Evolutionary conservation across 2,888 invertebrate genomes (phyloP), one percentile per base, ranked within the genome.

Genomic region (Macrophya annulata): DNA sequence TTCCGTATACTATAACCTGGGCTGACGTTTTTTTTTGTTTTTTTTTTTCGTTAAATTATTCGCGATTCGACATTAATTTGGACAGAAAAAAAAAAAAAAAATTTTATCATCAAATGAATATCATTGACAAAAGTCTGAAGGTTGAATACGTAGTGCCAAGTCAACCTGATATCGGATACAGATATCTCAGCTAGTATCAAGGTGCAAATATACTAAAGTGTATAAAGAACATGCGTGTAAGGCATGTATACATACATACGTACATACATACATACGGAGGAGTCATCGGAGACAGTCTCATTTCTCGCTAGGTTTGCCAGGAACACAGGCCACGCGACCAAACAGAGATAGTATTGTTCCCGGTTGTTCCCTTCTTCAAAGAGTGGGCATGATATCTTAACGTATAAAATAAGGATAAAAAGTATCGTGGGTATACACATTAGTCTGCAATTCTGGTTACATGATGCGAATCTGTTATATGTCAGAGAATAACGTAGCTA

Each of bases 291-390:
- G 62, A 81, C 62, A 81, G 59, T 62, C 21, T 21, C 43, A 12
- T 21, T 48, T n/a, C 55, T 59, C 12, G 59, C 51, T 81, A 81
- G 12, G 62, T 81, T 37, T 81, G 62, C 40, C 81, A 81, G 81
- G 81, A 81, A 81, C 62, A 81, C 59, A 81, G 59, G 81, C 81
- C 81, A 81, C 81, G 81, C 81, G 81, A 81, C 81, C 62, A 62
- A 31, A 77, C 81, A 62, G 40, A 81, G 59, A 81, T 62, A 81
- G 59, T 31, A 77, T 77, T 77, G 81, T 81, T 81, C 59, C 59
- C 59, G n/a, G n/a, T 43, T 59, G 10, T 59, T 21, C 81, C 40
- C 21, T n/a, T 21, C 40, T 51, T 43, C 43, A 12, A 12, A 17
- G 68, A 31, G 37, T 25, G 72, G n/a, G n/a, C 45, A 43, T 45